These are phyloP conservation scores for Antigone vipio DNA, from an alignment of 2,113 vertebrate species.

Conservation along the genomic window DNA sequence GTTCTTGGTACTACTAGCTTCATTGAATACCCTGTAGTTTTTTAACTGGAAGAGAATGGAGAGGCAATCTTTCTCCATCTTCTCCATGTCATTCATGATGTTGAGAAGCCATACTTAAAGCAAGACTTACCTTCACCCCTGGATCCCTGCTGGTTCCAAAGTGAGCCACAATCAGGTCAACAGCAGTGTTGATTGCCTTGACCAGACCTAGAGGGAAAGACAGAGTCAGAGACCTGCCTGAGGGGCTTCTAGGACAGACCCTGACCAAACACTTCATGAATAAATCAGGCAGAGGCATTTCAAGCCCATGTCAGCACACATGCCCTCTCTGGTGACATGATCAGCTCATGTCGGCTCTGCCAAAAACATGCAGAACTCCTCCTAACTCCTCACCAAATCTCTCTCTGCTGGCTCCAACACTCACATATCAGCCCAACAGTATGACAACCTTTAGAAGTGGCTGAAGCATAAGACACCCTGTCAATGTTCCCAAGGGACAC, in stretches of 20 bases:
- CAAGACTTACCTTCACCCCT: constrained; percentile 85
- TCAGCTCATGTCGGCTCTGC: neutral
- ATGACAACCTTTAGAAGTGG: neutral
- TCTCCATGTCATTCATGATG: neutral
- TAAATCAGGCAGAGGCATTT: neutral
- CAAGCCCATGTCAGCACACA: neutral
- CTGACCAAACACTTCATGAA: neutral
- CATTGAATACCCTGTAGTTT: neutral
- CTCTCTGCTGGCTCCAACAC: neutral
- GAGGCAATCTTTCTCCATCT: neutral
- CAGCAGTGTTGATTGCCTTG: constrained; percentile 89
- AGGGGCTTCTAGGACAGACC: neutral
- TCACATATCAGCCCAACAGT: neutral
- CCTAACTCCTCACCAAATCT: neutral
- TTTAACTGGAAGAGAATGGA: neutral
- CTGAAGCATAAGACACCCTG: neutral
- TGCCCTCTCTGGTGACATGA: neutral
- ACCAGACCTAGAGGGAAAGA: constrained; percentile 77
- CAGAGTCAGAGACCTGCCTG: neutral
- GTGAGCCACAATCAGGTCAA: constrained; percentile 92
- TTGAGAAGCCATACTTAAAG: neutral
- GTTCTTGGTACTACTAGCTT: neutral
- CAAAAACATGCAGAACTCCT: neutral
- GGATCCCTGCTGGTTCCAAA: constrained; percentile 90
- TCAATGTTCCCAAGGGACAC: neutral